phyloP scores from a whole-genome alignment of 2,888 invertebrate genomes.

The Slavum lentiscoides region DNA sequence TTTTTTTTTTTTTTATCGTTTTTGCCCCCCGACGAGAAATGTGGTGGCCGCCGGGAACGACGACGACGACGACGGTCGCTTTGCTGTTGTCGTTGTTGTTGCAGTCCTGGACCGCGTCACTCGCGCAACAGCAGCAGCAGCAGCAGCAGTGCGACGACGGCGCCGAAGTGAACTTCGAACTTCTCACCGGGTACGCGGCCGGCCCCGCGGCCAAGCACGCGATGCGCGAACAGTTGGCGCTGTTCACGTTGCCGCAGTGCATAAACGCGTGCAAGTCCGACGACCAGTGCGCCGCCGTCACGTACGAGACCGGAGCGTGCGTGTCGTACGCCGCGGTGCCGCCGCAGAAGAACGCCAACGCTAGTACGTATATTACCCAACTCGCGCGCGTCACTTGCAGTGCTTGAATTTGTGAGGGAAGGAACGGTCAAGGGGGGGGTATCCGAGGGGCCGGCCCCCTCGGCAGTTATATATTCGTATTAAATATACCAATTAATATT shows the following conservation, averaged over 20 bases:
- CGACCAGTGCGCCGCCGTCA: conserved; percentile 59
- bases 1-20: no score
- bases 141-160: conserved; percentile 30
- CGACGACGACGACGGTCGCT: no score
- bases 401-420: no score
- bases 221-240: conserved; percentile 60
- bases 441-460: no score
- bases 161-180: conserved; percentile 39
- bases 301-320: conserved; percentile 61
- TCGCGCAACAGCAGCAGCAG: neutral
- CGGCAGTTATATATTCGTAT: no score
- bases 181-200: conserved; percentile 44
- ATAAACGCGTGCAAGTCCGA: conserved; percentile 59
- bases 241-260: conserved; percentile 60
- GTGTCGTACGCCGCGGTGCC: conserved; percentile 59
- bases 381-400: no score
- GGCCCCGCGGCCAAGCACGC: conserved; percentile 59
- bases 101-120: neutral
- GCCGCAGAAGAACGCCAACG: conserved; percentile 54
- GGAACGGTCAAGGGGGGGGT: no score
- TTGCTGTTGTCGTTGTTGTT: no score
- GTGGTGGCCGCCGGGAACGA: no score
- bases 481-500: no score
- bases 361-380: neutral
- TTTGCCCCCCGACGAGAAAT: no score